Evolutionary conservation across 2,888 invertebrate species (phyloP), one percentile per base, ranked within the genome.

Genomic region (Hedychridium roseum): DNA sequence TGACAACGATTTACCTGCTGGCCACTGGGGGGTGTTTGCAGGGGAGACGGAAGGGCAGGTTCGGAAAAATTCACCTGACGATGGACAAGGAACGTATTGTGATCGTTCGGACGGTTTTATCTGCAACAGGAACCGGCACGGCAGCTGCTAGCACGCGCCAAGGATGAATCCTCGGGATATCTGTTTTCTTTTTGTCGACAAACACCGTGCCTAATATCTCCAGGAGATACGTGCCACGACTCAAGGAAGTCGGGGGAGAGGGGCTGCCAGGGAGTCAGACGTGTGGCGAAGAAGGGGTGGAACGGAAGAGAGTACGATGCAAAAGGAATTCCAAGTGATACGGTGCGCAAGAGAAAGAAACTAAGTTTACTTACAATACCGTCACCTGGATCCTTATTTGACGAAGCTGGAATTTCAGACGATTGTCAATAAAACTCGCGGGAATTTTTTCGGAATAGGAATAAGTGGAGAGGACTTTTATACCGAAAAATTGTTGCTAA

Each of bases 121-220:
- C 67, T 59, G 46, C 38, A 51, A 30, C 62, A 63, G 64, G 64
- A 69, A 66, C 63, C 55, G 56, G 60, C 58, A n/a, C 61, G 60
- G 69, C 73, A 74, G 73, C 70, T 70, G 75, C 65, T 43, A 66
- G 68, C 74, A 70, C 74, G 76, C 70, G 73, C 72, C 71, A 70
- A 73, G 71, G 65, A 74, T 69, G 68, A 66, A 63, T 23, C 65
- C 45, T 51, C 50, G 62, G 58, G 62, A 62, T 68, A 66, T 60
- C 59, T 66, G 57, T 61, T 64, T 61, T 60, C 62, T 45, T 54
- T 63, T 61, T 60, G 57, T 65, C 61, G 59, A 60, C 56, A 71
- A 71, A 70, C 68, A 69, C 43, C 50, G 42, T 42, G 31, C 43
- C 56, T 59, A 58, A 58, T 65, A 61, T 68, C 64, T 57, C 48